Evolutionary conservation across 1,140 invertebrate species (phyloP), one percentile per base, ranked within the genome.

Genomic region (Bombus soroeensis): DNA sequence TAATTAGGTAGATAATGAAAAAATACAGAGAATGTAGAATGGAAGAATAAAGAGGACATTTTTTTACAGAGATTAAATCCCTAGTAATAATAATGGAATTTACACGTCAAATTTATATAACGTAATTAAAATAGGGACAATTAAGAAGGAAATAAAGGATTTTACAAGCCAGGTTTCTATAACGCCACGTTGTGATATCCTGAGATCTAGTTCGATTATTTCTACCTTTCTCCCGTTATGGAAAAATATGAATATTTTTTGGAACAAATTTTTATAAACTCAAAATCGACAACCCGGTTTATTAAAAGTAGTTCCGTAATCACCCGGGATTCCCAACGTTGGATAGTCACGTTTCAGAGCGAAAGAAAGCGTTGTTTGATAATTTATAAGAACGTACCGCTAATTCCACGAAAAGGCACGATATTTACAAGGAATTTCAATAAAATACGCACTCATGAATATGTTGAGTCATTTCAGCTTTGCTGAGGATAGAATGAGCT

Each of bases 371-470:
- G 57, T 64, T 47, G 53, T 32, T 74, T 70, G 25, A 59, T 22
- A 28, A 77, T 80, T 86, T 66, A 25, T 64, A 62, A 34, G 28
- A 76, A 64, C 62, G 25, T 64, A 64, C 62, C 64, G 77, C n/a
- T 41, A 87, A 15, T 81, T 62, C 32, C n/a, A 72, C 32, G 53
- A 72, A 68, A 66, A 73, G 39, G n/a, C n/a, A 3, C 47, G 83
- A 43, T 70, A 59, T 47, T 73, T 53, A 53, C 53, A 32, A 64
- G 62, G 37, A 88, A 79, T 84, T 81, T 88, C 18, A 82, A 74
- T 81, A 86, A 88, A 73, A 81, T 68, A 57, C 25, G 53, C 12
- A 41, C 34, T 79, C 59, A 57, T 84, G n/a, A 37, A 78, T 57
- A 84, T 3, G 15, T 47, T 43, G 53, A 70, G 43, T 81, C 81